A percentile compares a stretch with the other conserved stretches of the same genome.
Evolutionary conservation across 2,888 invertebrate genomes (phyloP).

Genomic region (Spilosoma lubricipeda): DNA sequence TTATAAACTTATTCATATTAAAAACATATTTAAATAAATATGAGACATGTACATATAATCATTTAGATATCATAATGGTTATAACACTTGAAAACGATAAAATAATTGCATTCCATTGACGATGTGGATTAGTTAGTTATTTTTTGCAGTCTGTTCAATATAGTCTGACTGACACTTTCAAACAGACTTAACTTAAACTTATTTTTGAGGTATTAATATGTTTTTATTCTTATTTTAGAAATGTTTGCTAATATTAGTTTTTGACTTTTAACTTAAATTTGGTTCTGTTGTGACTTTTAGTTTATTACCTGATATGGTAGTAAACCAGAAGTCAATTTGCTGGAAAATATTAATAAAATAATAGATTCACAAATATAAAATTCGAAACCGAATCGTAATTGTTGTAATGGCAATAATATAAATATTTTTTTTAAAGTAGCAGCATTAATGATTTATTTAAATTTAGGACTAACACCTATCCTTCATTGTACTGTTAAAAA

Average conservation of each 20-base stretch:
- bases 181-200: background rate
- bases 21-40: background rate
- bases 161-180: background rate
- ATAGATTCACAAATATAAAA: no score
- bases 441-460: background rate
- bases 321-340: no score
- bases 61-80: conserved; percentile 10
- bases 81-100: conserved; percentile 13
- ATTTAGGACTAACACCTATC: background rate
- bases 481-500: background rate
- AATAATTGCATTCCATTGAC: conserved; percentile 3
- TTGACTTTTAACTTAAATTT: no score
- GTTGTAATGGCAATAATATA: no score
- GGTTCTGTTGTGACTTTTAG: no score
- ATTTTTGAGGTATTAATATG: background rate
- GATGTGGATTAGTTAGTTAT: background rate
- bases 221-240: background rate
- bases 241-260: background rate
- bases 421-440: background rate
- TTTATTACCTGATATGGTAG: no score
- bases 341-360: no score
- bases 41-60: background rate
- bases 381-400: no score
- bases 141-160: background rate
- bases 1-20: background rate